A percentile compares a stretch with the other conserved stretches of the same genome.
phyloP scores from a whole-genome alignment of 2,888 invertebrate species.

The Pristionchus maxplancki region DNA sequence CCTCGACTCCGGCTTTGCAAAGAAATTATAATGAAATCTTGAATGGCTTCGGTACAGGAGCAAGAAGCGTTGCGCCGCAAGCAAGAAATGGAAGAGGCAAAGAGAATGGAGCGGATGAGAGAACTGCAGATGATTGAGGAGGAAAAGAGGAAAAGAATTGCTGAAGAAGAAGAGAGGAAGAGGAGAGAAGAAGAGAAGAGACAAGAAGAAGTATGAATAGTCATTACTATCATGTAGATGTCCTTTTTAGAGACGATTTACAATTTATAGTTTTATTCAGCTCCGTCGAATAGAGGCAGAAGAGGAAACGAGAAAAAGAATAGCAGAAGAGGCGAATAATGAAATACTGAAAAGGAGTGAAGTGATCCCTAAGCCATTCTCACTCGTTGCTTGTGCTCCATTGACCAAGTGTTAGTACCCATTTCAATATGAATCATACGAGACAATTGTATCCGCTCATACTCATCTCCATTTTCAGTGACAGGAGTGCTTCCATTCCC shows the following conservation, averaged over 20 bases:
- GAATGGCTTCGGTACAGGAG: slow-evolving; percentile 10
- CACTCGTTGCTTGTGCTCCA: slow-evolving; percentile 44
- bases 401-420: slow-evolving; percentile 44
- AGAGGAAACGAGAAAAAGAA: slow-evolving; percentile 29
- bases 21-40: too few relatives aligned
- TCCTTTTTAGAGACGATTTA: neutral
- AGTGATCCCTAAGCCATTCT: slow-evolving; percentile 29
- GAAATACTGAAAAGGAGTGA: slow-evolving; percentile 31
- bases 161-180: slow-evolving; percentile 47
- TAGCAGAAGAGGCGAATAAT: neutral
- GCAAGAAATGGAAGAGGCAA: slow-evolving; percentile 36
- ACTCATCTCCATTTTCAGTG: slow-evolving; percentile 40
- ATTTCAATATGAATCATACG: too few relatives aligned
- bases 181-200: slow-evolving; percentile 41
- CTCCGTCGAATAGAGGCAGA: slow-evolving; percentile 14
- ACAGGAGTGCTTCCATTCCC: slow-evolving; percentile 50
- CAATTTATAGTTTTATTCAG: neutral
- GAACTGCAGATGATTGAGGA: slow-evolving; percentile 46
- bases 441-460: neutral
- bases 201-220: slow-evolving; percentile 39
- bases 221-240: neutral
- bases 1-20: too few relatives aligned
- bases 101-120: neutral
- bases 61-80: slow-evolving; percentile 4
- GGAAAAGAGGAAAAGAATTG: slow-evolving; percentile 9